Conservation (phyloP, 2,113 vertebrate species). For the Coturnix japonica region DNA sequence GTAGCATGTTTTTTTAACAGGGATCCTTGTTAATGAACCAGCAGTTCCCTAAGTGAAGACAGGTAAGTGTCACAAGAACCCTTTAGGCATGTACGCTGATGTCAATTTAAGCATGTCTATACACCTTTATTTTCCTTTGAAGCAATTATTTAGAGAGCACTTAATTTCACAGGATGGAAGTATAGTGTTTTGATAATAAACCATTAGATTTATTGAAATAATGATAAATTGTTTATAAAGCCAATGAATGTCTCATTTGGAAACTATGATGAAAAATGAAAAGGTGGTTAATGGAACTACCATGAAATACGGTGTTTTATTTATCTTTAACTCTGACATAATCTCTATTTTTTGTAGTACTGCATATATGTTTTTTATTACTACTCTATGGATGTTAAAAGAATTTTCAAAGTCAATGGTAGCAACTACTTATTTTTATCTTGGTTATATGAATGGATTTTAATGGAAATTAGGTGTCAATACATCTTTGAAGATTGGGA, state of each 20-base stretch:
- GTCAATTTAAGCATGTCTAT: not conserved
- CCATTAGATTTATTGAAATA: not conserved
- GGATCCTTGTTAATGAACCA: not conserved
- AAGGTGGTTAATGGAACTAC: not conserved
- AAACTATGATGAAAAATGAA: not conserved
- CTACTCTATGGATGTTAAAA: not conserved
- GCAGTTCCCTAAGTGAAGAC: not conserved
- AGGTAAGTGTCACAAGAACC: not conserved
- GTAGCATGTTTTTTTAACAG: not conserved
- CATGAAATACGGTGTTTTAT: not conserved
- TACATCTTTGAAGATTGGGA: not conserved
- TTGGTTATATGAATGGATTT: not conserved
- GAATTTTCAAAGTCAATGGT: not conserved
- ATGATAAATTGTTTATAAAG: not conserved
- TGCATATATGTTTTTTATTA: not conserved
- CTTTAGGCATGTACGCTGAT: not conserved
- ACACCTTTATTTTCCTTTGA: not conserved
- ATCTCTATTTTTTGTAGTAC: not conserved
- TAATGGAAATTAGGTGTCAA: not conserved
- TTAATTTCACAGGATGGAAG: not conserved
- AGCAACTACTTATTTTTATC: not conserved
- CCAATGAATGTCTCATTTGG: not conserved
- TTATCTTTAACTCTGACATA: not conserved
- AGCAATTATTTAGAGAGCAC: not conserved
- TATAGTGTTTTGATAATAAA: not conserved